Evolutionary conservation across 2,113 vertebrate genomes (phyloP).

Genomic region (Pheucticus melanocephalus): DNA sequence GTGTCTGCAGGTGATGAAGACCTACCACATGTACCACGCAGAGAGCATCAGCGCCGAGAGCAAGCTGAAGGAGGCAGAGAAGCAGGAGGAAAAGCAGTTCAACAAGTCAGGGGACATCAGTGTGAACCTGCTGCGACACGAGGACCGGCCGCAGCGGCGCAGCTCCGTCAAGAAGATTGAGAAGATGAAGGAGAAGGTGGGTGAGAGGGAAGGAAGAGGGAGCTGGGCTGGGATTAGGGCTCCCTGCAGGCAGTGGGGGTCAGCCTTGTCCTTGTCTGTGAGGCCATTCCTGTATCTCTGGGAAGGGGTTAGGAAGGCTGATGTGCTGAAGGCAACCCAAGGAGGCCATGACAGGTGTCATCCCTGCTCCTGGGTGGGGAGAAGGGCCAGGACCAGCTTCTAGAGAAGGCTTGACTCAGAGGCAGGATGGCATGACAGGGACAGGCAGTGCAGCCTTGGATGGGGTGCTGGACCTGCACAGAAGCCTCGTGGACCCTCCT

Average conservation of each 20-base stretch:
- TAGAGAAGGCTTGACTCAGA: background rate
- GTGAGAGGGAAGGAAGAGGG: background rate
- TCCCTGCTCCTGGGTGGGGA: background rate
- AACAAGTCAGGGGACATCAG: constrained; percentile 89
- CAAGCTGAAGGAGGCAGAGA: constrained; percentile 97
- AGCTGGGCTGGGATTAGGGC: background rate
- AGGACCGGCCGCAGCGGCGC: constrained; percentile 90
- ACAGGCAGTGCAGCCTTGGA: background rate
- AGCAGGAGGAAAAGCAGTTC: constrained; percentile 97
- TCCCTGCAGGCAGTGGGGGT: background rate
- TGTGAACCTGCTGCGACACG: constrained; percentile 85
- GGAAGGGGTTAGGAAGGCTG: background rate
- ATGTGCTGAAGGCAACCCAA: background rate
- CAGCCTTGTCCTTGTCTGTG: background rate
- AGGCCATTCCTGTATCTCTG: background rate
- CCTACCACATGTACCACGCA: constrained; percentile 97
- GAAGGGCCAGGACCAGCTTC: background rate
- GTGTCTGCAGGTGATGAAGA: constrained; percentile 93
- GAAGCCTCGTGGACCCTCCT: background rate
- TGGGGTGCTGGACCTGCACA: background rate
- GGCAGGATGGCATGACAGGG: background rate
- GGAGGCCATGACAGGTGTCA: background rate
- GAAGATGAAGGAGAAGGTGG: constrained; percentile 87
- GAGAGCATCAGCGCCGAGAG: constrained; percentile 95
- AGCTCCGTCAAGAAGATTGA: constrained; percentile 96